phyloP scores from a whole-genome alignment of 2,797 vertebrate genomes.

The Novumbra hubbsi region DNA sequence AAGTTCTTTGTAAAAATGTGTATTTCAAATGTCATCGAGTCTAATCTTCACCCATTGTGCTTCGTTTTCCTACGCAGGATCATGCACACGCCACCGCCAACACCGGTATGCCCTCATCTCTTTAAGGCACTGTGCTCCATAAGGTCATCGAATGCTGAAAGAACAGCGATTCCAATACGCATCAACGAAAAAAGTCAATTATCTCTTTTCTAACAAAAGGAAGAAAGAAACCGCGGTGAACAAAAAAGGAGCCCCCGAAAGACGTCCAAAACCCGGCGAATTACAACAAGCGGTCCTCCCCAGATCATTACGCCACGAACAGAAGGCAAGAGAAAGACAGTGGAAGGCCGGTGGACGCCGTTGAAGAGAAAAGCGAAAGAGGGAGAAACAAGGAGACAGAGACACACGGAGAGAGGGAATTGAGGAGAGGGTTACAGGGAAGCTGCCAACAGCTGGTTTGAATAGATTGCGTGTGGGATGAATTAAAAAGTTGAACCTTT shows the following conservation, averaged over 20 bases:
- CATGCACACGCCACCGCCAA: conserved; percentile 30
- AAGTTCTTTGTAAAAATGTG: not conserved
- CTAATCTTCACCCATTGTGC: not conserved
- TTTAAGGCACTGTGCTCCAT: conserved; percentile 63
- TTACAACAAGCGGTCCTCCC: conserved; percentile 65
- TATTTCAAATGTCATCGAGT: not conserved
- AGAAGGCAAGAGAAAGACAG: conserved; percentile 64
- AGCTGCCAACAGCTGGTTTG: conserved; percentile 78
- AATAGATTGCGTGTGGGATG: conserved; percentile 83
- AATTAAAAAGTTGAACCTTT: conserved; percentile 83
- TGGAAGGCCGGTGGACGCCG: conserved; percentile 33
- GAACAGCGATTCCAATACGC: conserved; percentile 74
- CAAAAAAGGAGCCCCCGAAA: conserved; percentile 61
- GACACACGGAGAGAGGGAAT: conserved; percentile 58
- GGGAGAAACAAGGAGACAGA: conserved; percentile 35
- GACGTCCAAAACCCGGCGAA: conserved; percentile 62
- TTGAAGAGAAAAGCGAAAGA: conserved; percentile 60
- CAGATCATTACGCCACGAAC: conserved; percentile 67
- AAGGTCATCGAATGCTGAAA: conserved; percentile 75
- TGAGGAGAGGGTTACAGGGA: conserved; percentile 60
- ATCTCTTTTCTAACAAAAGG: conserved; percentile 64
- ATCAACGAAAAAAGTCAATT: conserved; percentile 78
- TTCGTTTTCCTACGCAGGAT: not conserved
- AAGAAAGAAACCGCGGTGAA: conserved; percentile 67
- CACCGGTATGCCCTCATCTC: conserved; percentile 30